A percentile compares a stretch with the other conserved stretches of the same genome.
Evolutionary conservation across 1,140 invertebrate genomes (phyloP).

Genomic region (Leptopilina boulardi): DNA sequence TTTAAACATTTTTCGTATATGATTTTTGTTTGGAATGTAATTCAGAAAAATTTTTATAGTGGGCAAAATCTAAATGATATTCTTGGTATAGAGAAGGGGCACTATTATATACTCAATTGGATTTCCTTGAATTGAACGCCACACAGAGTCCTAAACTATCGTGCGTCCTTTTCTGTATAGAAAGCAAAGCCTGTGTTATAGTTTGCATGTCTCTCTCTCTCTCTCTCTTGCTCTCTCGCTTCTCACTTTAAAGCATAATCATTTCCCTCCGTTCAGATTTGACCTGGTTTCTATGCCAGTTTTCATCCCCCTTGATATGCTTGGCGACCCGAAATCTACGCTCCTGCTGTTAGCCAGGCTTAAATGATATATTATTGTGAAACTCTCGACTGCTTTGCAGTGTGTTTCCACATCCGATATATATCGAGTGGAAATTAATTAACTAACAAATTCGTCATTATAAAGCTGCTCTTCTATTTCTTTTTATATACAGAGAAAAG

Average conservation of each 20-base stretch:
- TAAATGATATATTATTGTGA: conserved; percentile 10
- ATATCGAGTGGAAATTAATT: not conserved
- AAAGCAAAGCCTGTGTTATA: not conserved
- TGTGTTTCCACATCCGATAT: not conserved
- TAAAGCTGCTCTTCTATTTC: no score
- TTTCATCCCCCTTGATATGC: conserved; percentile 5
- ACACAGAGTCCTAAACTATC: not conserved
- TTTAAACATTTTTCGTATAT: not conserved
- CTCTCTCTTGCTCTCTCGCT: not conserved
- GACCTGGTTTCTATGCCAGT: conserved; percentile 7
- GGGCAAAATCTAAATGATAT: not conserved
- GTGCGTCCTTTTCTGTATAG: not conserved
- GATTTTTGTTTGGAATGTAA: not conserved
- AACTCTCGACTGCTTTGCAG: not conserved
- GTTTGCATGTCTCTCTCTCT: not conserved
- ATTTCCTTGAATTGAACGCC: conserved; percentile 1
- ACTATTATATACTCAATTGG: not conserved
- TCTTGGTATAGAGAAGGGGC: not conserved
- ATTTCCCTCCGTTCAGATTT: conserved; percentile 18
- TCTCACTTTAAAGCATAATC: conserved; percentile 34
- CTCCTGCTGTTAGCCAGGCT: conserved; percentile 15
- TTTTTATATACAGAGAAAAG: no score
- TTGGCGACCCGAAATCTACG: not conserved
- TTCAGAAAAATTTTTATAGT: not conserved
- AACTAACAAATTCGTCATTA: not conserved